Evolutionary conservation across 2,888 invertebrate genomes (phyloP), one percentile per base, ranked within the genome.

Genomic region (Caenorhabditis japonica): DNA sequence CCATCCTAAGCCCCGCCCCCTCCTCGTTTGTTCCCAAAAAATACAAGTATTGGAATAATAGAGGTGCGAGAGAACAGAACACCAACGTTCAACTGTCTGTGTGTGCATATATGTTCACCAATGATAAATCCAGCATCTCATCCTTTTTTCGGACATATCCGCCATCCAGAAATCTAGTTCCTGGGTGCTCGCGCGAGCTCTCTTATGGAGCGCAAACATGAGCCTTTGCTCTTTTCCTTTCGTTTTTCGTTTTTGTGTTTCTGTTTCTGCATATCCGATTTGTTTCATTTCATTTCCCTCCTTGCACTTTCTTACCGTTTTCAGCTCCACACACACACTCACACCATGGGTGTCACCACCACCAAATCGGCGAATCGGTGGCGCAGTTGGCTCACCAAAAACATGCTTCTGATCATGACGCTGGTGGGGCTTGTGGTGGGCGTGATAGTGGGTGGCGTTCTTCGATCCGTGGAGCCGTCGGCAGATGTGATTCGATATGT

Each of bases 401-500:
- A 81, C 47, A 55, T 79, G 43, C 56, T 81, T 15, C 60, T 81
- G 0, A 34, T 78, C 3, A 38, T 79, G 34, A 81, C 77, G 21
- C 51, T 78, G 51, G 25, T 61, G 23, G 73, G 74, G n/a, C 77
- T 81, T 4, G n/a, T 80, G 8, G 21, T 69, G 13, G 81, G 81
- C 25, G 56, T 78, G 8, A 34, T 77, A 13, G 46, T 76, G 4
- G 81, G 81, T 23, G 76, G 70, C 13, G 41, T 72, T 0, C 39
- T 81, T 0, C 34, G 80, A 23, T 56, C 51, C n/a, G 46, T 72
- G 3, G 56, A 79, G 2, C 78, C 75, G 8, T 74, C 77, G 0
- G 47, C 59, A 36, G 75, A 75, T 13, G 74, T 76, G 5, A 80
- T 81, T 7, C 74, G 66, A 41, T 88, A 92, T 39, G 89, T 92